Conservation (phyloP, 2,797 vertebrate species). For the Gadopsis marmoratus region DNA sequence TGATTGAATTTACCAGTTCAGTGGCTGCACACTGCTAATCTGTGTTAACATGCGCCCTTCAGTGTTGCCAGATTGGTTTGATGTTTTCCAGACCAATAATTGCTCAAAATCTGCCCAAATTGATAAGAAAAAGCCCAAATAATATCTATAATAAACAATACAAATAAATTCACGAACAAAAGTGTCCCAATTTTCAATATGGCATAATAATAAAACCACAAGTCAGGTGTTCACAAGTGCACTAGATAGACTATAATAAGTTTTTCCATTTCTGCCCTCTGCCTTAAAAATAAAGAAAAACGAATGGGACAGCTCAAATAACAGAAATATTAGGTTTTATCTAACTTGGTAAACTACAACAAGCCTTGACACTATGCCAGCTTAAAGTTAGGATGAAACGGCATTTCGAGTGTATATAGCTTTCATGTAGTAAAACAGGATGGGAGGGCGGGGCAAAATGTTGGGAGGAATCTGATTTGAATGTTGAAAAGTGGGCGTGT, state of each 20-base stretch:
- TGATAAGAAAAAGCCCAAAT: neutral
- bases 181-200: neutral
- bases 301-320: neutral
- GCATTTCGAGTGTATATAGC: too few relatives aligned
- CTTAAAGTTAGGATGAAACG: neutral
- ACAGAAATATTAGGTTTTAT: neutral
- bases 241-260: neutral
- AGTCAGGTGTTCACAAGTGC: neutral
- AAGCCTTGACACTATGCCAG: neutral
- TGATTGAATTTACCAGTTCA: conserved; percentile 59
- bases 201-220: neutral
- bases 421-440: too few relatives aligned
- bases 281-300: neutral
- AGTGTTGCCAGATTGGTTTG: too few relatives aligned
- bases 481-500: too few relatives aligned
- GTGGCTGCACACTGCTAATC: conserved; percentile 49
- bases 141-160: neutral
- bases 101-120: neutral
- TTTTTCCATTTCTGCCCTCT: neutral
- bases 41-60: conserved; percentile 46
- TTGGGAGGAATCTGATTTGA: too few relatives aligned
- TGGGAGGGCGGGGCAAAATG: too few relatives aligned
- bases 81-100: neutral
- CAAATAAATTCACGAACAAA: neutral
- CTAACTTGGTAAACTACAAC: neutral